Evolutionary conservation across 2,113 vertebrate species (phyloP).

Genomic region (Protobothrops mucrosquamatus): DNA sequence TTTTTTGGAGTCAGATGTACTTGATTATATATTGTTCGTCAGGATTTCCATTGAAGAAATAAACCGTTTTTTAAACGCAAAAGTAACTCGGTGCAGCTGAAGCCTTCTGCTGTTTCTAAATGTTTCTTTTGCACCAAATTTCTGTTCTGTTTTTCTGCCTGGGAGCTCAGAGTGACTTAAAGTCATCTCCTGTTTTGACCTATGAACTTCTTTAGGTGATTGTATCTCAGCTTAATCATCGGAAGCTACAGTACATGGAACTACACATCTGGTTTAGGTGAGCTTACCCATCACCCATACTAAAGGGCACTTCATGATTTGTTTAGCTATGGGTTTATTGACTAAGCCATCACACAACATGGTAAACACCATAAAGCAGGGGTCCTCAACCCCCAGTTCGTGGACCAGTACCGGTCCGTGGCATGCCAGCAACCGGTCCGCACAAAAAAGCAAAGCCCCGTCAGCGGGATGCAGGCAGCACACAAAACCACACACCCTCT

Average conservation of each 20-base stretch:
- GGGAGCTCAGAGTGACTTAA: not conserved
- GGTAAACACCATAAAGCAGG: not conserved
- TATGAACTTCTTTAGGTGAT: not conserved
- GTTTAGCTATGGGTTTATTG: not conserved
- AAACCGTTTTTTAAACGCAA: not conserved
- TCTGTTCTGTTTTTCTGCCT: not conserved
- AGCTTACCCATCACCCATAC: not conserved
- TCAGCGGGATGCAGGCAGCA: too few species aligned
- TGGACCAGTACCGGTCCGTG: too few species aligned
- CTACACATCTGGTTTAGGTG: not conserved
- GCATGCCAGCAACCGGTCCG: too few species aligned
- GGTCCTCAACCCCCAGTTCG: too few species aligned
- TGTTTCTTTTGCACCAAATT: not conserved
- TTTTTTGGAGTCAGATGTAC: not conserved
- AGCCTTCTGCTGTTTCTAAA: not conserved
- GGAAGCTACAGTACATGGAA: not conserved
- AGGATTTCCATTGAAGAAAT: not conserved
- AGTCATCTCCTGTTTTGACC: not conserved
- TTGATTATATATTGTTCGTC: not conserved
- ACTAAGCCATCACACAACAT: not conserved
- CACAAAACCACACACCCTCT: too few species aligned
- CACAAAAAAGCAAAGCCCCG: too few species aligned
- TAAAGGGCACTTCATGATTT: not conserved
- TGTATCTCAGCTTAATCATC: not conserved
- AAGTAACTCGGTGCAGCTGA: not conserved